These are phyloP conservation scores for Dicentrarchus labrax DNA, from an alignment of 2,113 vertebrate species.

Conservation along the genomic window DNA sequence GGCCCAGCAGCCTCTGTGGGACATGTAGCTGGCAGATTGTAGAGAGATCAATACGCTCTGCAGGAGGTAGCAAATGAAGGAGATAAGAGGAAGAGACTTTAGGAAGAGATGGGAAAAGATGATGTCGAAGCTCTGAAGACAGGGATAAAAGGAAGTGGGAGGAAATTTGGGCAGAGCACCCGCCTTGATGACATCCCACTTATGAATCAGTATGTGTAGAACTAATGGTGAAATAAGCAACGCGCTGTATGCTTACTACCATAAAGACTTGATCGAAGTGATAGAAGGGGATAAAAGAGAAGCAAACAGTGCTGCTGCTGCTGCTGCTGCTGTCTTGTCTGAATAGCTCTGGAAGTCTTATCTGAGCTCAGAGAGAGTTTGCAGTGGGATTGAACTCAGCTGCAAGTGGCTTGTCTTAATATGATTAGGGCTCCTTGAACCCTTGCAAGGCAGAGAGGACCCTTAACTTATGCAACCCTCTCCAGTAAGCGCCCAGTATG, in stretches of 20 bases:
- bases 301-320: constrained; percentile 53
- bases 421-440: constrained; percentile 77
- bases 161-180: constrained; percentile 12
- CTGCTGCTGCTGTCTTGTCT: constrained; percentile 55
- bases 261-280: constrained; percentile 57
- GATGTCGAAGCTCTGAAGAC: constrained; percentile 34
- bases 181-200: constrained; percentile 17
- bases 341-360: constrained; percentile 51
- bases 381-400: constrained; percentile 57
- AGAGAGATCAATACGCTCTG: constrained; percentile 53
- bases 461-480: constrained; percentile 38
- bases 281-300: constrained; percentile 64
- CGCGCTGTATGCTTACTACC: constrained; percentile 10
- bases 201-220: constrained; percentile 40
- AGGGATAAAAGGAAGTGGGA: constrained; percentile 31
- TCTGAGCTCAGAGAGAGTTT: constrained; percentile 70
- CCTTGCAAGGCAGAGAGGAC: constrained; percentile 20
- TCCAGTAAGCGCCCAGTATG: background rate
- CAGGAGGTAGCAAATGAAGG: constrained; percentile 61
- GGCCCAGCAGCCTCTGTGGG: constrained; percentile 25
- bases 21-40: constrained; percentile 55
- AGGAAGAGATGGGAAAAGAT: constrained; percentile 45
- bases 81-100: constrained; percentile 61
- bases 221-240: constrained; percentile 63
- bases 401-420: constrained; percentile 78